Base-by-base conservation (phyloP, 2,797 vertebrate species). In the Austrolebias charrua region DNA sequence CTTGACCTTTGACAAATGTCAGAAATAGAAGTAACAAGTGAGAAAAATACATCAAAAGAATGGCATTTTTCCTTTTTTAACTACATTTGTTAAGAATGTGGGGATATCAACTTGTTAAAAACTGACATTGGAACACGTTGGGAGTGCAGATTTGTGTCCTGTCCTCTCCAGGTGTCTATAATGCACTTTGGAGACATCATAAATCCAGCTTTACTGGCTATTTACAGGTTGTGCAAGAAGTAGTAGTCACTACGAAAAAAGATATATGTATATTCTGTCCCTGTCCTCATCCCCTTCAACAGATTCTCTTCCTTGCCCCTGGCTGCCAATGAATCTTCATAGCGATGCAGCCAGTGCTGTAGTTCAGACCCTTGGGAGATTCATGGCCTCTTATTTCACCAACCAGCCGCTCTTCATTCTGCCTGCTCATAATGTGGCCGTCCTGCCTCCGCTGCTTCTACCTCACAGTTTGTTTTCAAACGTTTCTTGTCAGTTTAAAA, bases 301-400 rank as follows among this genome's bases (percentile, higher is more conserved):
- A 16, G 89, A 83, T n/a, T 71, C 61, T 73, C 75, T 45, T 4
- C 74, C 82, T 65, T 91, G 84, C 2, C 46, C 71, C 0, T 89
- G 86, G 88, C 66, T 85, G 51, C 62, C 89, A 0, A 56, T 53
- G 5, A 75, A 79, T 58, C 86, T 94, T 66, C 87, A 90, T 71
- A 83, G 65, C 0, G 95, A 95, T 9, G 90, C 93, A 0, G 94
- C 92, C 1, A 54, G 86, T 61, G 92, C 91, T 0, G 95, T 96
- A 50, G 79, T 99, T 75, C 94, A 79, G 80, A 93, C 92, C 40
- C 91, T 99, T 81, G 96, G 94, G 55, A 92, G 97, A 71, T 98
- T 99, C 88, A 99, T 99, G 97, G 95, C 95, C 0, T 92, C 95
- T 29, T 99, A 96, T 71, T 99, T 98, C 85, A 93, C 95, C 75